A percentile compares a stretch with the other conserved stretches of the same genome.
Evolutionary conservation across 2,797 vertebrate genomes (phyloP).

Genomic region (Gambusia yucatana): DNA sequence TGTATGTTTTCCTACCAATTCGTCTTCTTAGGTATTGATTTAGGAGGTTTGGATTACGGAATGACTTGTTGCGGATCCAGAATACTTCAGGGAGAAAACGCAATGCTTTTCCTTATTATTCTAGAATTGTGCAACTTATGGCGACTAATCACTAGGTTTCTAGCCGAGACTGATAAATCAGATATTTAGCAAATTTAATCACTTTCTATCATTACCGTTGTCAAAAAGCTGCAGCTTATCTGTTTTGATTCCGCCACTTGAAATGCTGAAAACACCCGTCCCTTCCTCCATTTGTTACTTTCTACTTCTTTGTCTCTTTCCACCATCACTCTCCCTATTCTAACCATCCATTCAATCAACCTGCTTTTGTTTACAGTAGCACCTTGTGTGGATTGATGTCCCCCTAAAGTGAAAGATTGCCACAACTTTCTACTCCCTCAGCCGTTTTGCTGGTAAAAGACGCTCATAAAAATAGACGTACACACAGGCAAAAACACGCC

Average conservation of each 20-base stretch:
- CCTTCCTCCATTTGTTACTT: neutral
- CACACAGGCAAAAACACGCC: slow-evolving; percentile 4
- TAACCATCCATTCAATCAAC: slow-evolving; percentile 38
- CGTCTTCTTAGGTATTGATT: neutral
- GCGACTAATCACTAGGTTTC: neutral
- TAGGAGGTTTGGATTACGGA: neutral
- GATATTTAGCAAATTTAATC: neutral
- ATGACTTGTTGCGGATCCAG: neutral
- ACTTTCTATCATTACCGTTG: neutral
- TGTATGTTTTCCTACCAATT: neutral
- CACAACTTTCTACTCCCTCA: slow-evolving; percentile 47
- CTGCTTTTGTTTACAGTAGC: slow-evolving; percentile 42
- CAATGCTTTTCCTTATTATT: neutral
- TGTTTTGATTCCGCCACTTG: neutral
- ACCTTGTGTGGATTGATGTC: slow-evolving; percentile 50
- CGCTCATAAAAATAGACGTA: slow-evolving; percentile 31
- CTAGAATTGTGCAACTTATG: neutral
- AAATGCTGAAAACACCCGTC: neutral
- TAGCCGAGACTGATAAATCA: neutral
- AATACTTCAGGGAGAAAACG: neutral
- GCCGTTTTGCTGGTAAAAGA: slow-evolving; percentile 52
- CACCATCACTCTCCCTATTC: slow-evolving; percentile 27
- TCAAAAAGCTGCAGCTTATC: neutral
- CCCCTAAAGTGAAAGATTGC: slow-evolving; percentile 22
- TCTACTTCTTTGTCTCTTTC: neutral